phyloP scores from a whole-genome alignment of 1,140 invertebrate genomes.

The Drosophila nigromelanica region DNA sequence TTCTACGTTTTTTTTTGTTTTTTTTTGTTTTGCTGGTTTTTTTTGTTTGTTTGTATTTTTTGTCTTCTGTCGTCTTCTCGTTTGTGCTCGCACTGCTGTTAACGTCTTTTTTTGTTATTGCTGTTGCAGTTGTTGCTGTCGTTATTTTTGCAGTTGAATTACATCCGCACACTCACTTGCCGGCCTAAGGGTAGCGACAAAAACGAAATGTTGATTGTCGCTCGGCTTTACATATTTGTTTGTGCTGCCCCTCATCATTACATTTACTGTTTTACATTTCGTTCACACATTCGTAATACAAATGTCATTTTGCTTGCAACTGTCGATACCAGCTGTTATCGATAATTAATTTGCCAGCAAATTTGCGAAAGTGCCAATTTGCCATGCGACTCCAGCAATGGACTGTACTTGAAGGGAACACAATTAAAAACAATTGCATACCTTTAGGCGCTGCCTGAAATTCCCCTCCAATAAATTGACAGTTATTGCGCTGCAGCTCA shows the following conservation, averaged over 20 bases:
- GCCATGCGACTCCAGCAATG: neutral
- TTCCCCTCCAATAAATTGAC: slow-evolving; percentile 3
- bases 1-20: neutral
- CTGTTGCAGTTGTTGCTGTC: neutral
- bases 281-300: slow-evolving; percentile 14
- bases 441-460: slow-evolving; percentile 31
- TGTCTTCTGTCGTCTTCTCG: no score
- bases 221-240: slow-evolving; percentile 66
- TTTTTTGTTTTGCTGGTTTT: neutral
- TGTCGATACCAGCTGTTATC: slow-evolving; percentile 1
- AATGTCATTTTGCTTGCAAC: slow-evolving; percentile 15
- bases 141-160: slow-evolving; percentile 4
- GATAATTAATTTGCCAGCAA: slow-evolving; percentile 9
- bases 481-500: neutral
- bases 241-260: slow-evolving; percentile 55
- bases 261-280: slow-evolving; percentile 22
- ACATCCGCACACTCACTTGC: slow-evolving; percentile 26
- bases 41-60: neutral
- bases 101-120: neutral
- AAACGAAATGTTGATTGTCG: slow-evolving; percentile 60
- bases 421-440: slow-evolving; percentile 21
- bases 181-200: slow-evolving; percentile 46
- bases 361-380: neutral
- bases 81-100: neutral
- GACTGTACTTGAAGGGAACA: no score